Percentiles rank a stretch among this genome's conserved stretches.
phyloP scores from a whole-genome alignment of 1,140 invertebrate genomes.

The Zaprionus capensis region DNA sequence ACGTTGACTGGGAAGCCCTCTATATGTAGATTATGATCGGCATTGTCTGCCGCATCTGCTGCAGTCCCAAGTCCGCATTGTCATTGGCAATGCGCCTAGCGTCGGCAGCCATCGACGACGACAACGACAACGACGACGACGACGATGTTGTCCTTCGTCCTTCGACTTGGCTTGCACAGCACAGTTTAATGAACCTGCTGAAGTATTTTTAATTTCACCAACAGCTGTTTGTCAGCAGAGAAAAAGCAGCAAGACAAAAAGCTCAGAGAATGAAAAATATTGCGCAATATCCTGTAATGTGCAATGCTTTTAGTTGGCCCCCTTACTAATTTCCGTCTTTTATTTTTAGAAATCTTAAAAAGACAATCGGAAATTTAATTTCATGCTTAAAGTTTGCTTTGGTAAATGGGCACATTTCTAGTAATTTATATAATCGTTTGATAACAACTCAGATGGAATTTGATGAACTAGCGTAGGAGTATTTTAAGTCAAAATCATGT shows the following conservation, averaged over 20 bases:
- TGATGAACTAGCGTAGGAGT: too few species aligned
- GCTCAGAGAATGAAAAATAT: not conserved
- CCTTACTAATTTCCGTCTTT: not conserved
- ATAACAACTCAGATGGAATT: too few species aligned
- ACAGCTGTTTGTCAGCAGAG: slow-evolving; percentile 20
- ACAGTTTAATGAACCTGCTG: slow-evolving; percentile 55
- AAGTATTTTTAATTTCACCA: slow-evolving; percentile 39
- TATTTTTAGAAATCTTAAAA: not conserved
- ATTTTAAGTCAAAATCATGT: too few species aligned
- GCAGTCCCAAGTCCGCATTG: slow-evolving; percentile 31
- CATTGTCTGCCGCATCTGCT: slow-evolving; percentile 46
- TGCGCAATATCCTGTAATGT: slow-evolving; percentile 7
- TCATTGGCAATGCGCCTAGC: slow-evolving; percentile 15
- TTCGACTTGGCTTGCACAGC: slow-evolving; percentile 20
- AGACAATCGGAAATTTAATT: not conserved
- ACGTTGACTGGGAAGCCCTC: slow-evolving; percentile 38
- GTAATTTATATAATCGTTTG: not conserved
- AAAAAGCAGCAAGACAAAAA: not conserved
- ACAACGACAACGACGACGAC: not conserved
- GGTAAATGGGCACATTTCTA: not conserved
- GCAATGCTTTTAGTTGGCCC: not conserved
- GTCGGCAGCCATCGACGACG: not conserved
- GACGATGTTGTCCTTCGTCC: slow-evolving; percentile 13
- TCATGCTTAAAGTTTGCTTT: not conserved
- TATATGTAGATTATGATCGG: slow-evolving; percentile 59